Evolutionary conservation across 92 coral and sea anemone species (phyloP), one percentile per base, ranked within the genome.

Genomic region (Parazoanthus swiftii): DNA sequence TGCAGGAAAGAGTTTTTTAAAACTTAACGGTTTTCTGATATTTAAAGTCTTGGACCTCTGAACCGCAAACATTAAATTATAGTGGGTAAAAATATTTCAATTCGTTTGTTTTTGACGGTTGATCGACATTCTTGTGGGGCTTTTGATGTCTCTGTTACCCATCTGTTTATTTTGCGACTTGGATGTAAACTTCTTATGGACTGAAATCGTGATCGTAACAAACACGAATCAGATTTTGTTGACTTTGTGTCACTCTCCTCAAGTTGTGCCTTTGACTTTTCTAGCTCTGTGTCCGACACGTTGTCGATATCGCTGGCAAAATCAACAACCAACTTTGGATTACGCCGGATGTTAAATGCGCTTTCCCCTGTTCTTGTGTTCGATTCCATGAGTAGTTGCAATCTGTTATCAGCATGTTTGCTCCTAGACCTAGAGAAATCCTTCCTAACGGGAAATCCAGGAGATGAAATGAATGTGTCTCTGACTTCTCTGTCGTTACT

Each of bases 21-120:
- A 29, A 29, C 15, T 20, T 63, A 63, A 23, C 33, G 33, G n/a
- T 63, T 63, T 63, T 9, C 6, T 72, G 38, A 13, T 43, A 29
- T 63, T 63, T 63, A 2, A 5, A 63, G 25, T 63, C 25, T 20
- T 63, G 70, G 21, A 21, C 23, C 16, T 26, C 26, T 20, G 18
- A 74, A 8, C 8, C 8, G 39, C 6, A 37, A 76, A 37, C 16
- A n/a, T 50, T 79, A 79, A 20, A 51, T 29, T 25, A 84, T 71
- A 48, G 66, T 25, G 8, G 87, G 87, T 54, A 84, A 70, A 72
- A 71, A 84, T 84, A 84, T 84, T 84, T 84, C 87, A 70, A 84
- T 68, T 71, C 56, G 87, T 71, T 74, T 74, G 42, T 84, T 79
- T 54, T 84, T 48, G 77, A 84, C 79, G 50, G 77, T 46, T 68